Evolutionary conservation across 2,113 vertebrate genomes (phyloP), one percentile per base, ranked within the genome.

Genomic region (Uria lomvia): DNA sequence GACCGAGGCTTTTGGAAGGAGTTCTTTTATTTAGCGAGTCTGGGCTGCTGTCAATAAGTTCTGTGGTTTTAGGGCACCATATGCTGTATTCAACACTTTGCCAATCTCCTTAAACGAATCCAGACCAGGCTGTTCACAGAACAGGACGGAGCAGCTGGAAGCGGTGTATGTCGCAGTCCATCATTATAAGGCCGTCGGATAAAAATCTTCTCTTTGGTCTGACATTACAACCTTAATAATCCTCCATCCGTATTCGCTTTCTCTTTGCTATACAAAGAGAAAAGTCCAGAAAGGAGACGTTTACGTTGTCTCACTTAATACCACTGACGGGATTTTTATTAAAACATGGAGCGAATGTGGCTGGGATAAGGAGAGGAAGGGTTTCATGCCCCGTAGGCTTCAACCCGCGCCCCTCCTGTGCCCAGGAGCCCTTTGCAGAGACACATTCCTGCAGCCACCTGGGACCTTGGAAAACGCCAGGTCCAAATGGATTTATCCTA

Each of bases 61-160:
- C 60, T 97, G 97, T 96, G 95, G 96, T 94, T 97, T 97, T 92
- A 82, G 97, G 96, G 95, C 89, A 97, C 94, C 95, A 96, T 97
- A 95, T 97, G 97, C 97, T 97, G 86, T 70, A 70, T 95, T 96
- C 95, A 96, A 83, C 95, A 96, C 97, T 96, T 94, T 96, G 97
- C 95, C 97, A 95, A 50, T 92, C 86, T 75, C 71, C 8, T 70
- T 97, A 96, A 97, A 40, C 3, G 5, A 45, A 95, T 96, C 96
- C 96, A 97, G 97, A 89, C 72, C 2, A 2, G 59, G 73, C 95
- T 68, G 90, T 75, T 95, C 83, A 42, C 56, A 52, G 96, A 92
- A 29, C 86, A 32, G 96, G 91, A 55, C 34, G 19, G 92, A 94
- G 94, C 96, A 97, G 96, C 96, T 97, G 97, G 91, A 65, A 96